Conservation (phyloP, 92 coral and sea anemone genomes). For the Desmophyllum pertusum region DNA sequence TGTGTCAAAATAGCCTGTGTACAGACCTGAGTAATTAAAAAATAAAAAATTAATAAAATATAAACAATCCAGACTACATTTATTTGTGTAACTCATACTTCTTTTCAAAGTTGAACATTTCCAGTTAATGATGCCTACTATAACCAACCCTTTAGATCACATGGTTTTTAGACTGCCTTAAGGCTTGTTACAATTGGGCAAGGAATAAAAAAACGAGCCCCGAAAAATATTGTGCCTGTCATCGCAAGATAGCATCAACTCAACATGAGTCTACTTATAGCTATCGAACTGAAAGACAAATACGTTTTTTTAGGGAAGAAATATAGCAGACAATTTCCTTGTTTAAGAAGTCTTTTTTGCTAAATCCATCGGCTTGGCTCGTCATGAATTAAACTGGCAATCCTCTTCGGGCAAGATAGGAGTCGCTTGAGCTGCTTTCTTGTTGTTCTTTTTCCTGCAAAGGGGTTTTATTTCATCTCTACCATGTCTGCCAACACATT, state of each 20-base stretch:
- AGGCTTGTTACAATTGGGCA: background rate
- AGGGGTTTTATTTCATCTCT: constrained; percentile 75
- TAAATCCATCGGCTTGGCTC: constrained; percentile 19
- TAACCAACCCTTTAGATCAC: background rate
- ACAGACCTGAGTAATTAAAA: background rate
- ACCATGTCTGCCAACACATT: constrained; percentile 81
- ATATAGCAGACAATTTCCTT: background rate
- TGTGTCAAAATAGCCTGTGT: background rate
- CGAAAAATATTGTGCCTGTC: background rate
- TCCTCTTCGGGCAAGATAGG: constrained; percentile 16
- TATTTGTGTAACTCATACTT: background rate
- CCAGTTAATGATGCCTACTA: too few species aligned
- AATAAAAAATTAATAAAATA: background rate
- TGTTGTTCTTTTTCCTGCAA: constrained; percentile 31
- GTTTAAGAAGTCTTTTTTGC: constrained; percentile 17
- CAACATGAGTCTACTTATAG: background rate
- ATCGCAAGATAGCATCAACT: background rate
- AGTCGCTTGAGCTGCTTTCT: background rate
- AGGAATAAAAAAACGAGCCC: background rate
- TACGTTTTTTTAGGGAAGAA: too few species aligned
- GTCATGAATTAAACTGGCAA: constrained; percentile 34
- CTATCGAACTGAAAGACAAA: background rate
- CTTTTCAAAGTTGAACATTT: background rate
- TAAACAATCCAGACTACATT: background rate
- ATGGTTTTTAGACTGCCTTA: background rate